These are phyloP conservation scores for Brachyhypopomus gauderio DNA, from an alignment of 2,113 vertebrate genomes.

Conservation along the genomic window DNA sequence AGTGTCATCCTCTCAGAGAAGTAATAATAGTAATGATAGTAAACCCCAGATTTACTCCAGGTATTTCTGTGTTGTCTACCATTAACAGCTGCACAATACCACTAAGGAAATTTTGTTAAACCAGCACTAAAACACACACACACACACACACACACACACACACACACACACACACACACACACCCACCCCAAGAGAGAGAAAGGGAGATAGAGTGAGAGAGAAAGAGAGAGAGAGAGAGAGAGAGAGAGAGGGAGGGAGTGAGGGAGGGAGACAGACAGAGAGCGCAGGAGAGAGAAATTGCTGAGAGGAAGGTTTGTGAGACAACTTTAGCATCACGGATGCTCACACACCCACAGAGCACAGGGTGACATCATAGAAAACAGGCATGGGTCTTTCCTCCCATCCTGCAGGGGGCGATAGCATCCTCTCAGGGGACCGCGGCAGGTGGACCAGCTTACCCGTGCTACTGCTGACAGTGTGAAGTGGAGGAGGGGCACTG, in stretches of 20 bases:
- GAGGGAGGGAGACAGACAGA: neutral
- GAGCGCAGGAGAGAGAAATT: neutral
- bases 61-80: neutral
- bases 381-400: neutral
- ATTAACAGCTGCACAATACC: neutral
- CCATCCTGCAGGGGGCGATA: neutral
- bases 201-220: neutral
- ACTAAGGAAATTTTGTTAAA: constrained; percentile 21
- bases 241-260: neutral
- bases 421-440: neutral
- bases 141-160: neutral
- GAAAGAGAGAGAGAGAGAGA: neutral
- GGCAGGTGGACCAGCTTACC: constrained; percentile 64
- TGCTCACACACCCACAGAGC: constrained; percentile 3
- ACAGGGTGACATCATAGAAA: neutral
- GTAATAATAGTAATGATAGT: neutral
- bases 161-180: neutral
- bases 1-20: neutral
- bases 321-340: constrained; percentile 39
- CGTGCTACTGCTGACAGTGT: constrained; percentile 64
- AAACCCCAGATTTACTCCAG: neutral
- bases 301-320: constrained; percentile 29
- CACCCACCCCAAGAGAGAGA: neutral
- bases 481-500: constrained; percentile 58
- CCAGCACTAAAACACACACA: constrained; percentile 4